Evolutionary conservation across 2,113 vertebrate genomes (phyloP).

Genomic region (Brienomyrus brachyistius): DNA sequence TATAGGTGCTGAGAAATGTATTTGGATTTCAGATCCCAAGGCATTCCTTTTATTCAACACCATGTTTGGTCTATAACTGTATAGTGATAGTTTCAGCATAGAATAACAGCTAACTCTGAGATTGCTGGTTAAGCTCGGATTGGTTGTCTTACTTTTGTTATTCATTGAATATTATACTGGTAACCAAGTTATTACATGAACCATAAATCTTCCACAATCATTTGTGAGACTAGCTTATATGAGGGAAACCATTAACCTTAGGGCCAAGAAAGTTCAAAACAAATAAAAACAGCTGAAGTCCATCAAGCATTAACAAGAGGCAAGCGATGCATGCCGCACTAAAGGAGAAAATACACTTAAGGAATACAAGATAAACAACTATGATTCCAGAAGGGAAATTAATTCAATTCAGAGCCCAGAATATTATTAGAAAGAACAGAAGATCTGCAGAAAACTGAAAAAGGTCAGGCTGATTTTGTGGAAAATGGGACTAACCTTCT

Average conservation of each 20-base stretch:
- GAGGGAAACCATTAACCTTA: neutral
- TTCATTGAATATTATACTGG: neutral
- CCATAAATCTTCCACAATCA: neutral
- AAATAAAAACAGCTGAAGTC: neutral
- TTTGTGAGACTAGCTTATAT: neutral
- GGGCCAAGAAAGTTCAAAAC: neutral
- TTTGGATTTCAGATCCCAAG: neutral
- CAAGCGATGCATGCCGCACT: neutral
- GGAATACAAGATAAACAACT: neutral
- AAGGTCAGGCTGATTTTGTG: neutral
- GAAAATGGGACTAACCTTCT: conserved; percentile 51
- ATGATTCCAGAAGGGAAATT: neutral
- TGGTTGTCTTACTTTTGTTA: neutral
- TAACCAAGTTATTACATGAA: neutral
- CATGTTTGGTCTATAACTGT: neutral
- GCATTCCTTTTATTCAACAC: neutral
- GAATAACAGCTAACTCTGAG: neutral
- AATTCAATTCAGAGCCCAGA: neutral
- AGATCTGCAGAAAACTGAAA: neutral
- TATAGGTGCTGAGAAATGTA: neutral
- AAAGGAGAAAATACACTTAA: neutral
- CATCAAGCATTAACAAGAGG: neutral
- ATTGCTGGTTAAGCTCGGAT: neutral
- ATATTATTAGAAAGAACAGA: neutral
- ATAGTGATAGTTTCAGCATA: neutral